These are phyloP conservation scores for Piscicola geometra DNA, from an alignment of 2,888 invertebrate species.

Conservation along the genomic window DNA sequence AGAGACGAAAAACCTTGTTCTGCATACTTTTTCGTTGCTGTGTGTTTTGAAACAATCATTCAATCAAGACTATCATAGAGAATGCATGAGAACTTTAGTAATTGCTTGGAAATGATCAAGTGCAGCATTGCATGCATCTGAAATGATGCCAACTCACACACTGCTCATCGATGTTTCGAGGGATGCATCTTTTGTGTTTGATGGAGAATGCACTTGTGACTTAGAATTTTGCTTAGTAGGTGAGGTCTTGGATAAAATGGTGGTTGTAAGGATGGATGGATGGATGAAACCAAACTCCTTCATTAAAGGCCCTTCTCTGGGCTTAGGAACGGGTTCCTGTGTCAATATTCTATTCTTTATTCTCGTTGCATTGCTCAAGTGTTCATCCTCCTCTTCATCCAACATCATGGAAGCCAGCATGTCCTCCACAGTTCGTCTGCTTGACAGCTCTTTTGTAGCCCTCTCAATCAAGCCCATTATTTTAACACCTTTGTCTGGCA, in stretches of 20 bases:
- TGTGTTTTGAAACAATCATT: too few relatives aligned
- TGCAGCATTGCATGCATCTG: too few relatives aligned
- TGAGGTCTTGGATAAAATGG: too few relatives aligned
- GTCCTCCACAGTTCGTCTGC: not conserved
- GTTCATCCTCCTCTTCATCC: not conserved
- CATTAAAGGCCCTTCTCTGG: not conserved
- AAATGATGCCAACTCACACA: too few relatives aligned
- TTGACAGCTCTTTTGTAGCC: not conserved
- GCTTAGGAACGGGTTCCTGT: not conserved
- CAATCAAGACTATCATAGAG: too few relatives aligned
- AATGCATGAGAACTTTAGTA: too few relatives aligned
- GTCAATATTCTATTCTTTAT: not conserved
- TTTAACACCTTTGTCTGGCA: conserved; percentile 10
- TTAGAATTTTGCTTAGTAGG: too few relatives aligned
- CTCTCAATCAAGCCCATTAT: not conserved
- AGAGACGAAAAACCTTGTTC: not conserved
- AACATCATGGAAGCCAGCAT: not conserved
- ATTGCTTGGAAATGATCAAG: too few relatives aligned
- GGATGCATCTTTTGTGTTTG: too few relatives aligned
- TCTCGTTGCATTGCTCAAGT: not conserved
- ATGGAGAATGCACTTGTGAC: too few relatives aligned
- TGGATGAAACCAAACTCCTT: not conserved
- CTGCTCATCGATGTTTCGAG: too few relatives aligned
- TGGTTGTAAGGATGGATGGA: not conserved
- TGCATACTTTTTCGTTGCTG: not conserved